These are phyloP conservation scores for Xestia ashworthii DNA, from an alignment of 2,888 invertebrate species.

Conservation along the genomic window DNA sequence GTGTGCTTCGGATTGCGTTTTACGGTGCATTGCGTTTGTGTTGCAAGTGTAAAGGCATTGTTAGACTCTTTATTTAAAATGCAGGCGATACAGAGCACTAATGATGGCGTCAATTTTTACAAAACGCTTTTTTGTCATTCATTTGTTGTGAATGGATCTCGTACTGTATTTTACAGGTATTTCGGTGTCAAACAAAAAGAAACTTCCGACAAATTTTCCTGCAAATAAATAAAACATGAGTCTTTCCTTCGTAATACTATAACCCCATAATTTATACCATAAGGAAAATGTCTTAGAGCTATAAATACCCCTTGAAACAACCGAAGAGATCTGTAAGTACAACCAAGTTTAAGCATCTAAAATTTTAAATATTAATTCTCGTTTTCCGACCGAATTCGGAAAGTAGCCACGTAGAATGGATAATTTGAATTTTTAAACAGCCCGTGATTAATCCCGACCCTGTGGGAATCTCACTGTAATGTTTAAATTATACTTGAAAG, in stretches of 20 bases:
- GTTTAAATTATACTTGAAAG: slow-evolving; percentile 66
- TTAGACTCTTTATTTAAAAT: slow-evolving; percentile 26
- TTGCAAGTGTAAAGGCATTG: slow-evolving; percentile 41
- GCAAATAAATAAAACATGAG: slow-evolving; percentile 40
- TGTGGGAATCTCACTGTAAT: slow-evolving; percentile 69
- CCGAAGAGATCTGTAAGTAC: slow-evolving; percentile 48
- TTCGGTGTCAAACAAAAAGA: slow-evolving; percentile 1
- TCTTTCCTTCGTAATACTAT: slow-evolving; percentile 7
- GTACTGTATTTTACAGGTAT: not conserved
- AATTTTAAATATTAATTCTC: slow-evolving; percentile 81
- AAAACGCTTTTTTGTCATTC: not conserved
- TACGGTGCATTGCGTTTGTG: slow-evolving; percentile 35
- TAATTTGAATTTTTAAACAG: slow-evolving; percentile 85
- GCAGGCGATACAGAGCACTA: slow-evolving; percentile 32
- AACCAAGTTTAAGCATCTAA: slow-evolving; percentile 48
- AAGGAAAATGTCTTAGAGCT: slow-evolving; percentile 28
- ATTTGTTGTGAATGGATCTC: not conserved
- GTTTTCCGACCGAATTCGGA: slow-evolving; percentile 75
- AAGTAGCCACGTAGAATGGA: slow-evolving; percentile 79
- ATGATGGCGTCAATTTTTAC: slow-evolving; percentile 31
- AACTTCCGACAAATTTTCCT: not conserved
- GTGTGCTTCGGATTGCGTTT: slow-evolving; percentile 48
- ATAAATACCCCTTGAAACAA: slow-evolving; percentile 19
- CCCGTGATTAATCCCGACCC: slow-evolving; percentile 79
- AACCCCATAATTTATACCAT: slow-evolving; percentile 40